A percentile compares a stretch with the other conserved stretches of the same genome.
Evolutionary conservation across 2,888 invertebrate species (phyloP).

Genomic region (Camponotus fellah): DNA sequence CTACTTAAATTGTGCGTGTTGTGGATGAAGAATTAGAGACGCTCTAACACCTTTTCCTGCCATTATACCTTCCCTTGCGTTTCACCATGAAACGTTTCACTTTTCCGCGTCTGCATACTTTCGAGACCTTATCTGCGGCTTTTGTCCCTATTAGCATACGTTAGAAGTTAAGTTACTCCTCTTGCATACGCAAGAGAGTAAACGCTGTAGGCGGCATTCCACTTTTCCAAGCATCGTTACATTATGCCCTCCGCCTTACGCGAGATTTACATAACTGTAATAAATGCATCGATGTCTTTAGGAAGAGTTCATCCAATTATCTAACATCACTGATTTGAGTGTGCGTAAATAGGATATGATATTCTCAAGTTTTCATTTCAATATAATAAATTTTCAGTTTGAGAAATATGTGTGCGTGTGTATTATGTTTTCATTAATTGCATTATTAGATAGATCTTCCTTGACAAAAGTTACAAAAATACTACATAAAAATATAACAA

Average conservation of each 20-base stretch:
- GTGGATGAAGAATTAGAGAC: not conserved
- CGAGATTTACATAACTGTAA: slow-evolving; percentile 49
- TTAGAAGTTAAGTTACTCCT: slow-evolving; percentile 61
- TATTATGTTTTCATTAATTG: not conserved
- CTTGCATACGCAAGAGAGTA: slow-evolving; percentile 41
- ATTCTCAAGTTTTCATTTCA: not conserved
- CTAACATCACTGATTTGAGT: slow-evolving; percentile 25
- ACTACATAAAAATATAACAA: not conserved
- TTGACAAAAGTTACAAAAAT: not conserved
- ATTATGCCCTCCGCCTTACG: slow-evolving; percentile 43
- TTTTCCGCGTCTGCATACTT: slow-evolving; percentile 48
- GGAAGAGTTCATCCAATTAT: slow-evolving; percentile 30
- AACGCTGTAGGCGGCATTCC: slow-evolving; percentile 48
- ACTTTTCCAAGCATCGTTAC: slow-evolving; percentile 47
- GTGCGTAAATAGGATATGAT: slow-evolving; percentile 2
- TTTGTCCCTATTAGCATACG: slow-evolving; percentile 64
- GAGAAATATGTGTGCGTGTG: not conserved
- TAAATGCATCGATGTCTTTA: slow-evolving; percentile 32
- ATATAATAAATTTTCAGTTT: not conserved
- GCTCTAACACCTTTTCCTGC: not conserved
- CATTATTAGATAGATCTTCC: slow-evolving; percentile 1
- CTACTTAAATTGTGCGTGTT: not conserved
- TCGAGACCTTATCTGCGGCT: slow-evolving; percentile 50
- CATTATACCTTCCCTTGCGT: slow-evolving; percentile 10
- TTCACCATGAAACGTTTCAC: slow-evolving; percentile 37